Base-by-base conservation (phyloP, 2,888 invertebrate genomes). In the Pristionchus mayeri region DNA sequence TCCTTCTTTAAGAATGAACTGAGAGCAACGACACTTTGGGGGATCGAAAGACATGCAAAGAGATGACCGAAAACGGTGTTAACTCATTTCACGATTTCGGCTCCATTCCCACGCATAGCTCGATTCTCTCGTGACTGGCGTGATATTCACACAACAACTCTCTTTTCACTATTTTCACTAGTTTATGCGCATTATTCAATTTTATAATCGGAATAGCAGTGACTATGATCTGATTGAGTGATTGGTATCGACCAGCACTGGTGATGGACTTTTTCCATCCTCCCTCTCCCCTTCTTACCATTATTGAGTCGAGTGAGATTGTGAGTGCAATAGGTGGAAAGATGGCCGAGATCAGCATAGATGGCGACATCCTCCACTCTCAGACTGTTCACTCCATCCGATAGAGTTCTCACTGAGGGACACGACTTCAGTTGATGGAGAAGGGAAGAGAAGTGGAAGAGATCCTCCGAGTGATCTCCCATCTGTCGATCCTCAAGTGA, bases 271-370 rank as follows among this genome's bases (percentile, higher is more conserved):
- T n/a, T 11, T 40, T 6, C 34, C 37, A 18, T 37, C 37, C 21
- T 37, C n/a, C 67, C 40, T 4, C 13, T 30, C 40, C 67, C 18
- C 21, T n/a, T 37, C 67, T 79, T 21, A 81, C 81, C 81, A 16
- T 81, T 81, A 44, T 44, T 57, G 24, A 81, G 27, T 44, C 40
- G 37, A 44, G 89, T 87, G 57, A 85, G 86, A 86, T 90, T 89
- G 57, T 87, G 88, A n/a, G 86, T 85, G 85, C 89, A 90, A 80
- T 87, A 90, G 13, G 87, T 87, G 0, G 89, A 87, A 3, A 90
- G 84, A 86, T 90, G 89, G 44, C 89, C 89, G n/a, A 89, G 75
- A 84, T 90, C 89, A n/a, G 88, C 88, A 75, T 86, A 88, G 50
- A 88, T 85, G 6, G 84, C 76, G 18, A 88, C 80, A 9, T 87